Evolutionary conservation across 2,113 vertebrate species (phyloP).

Genomic region (Tylochromis polylepis): DNA sequence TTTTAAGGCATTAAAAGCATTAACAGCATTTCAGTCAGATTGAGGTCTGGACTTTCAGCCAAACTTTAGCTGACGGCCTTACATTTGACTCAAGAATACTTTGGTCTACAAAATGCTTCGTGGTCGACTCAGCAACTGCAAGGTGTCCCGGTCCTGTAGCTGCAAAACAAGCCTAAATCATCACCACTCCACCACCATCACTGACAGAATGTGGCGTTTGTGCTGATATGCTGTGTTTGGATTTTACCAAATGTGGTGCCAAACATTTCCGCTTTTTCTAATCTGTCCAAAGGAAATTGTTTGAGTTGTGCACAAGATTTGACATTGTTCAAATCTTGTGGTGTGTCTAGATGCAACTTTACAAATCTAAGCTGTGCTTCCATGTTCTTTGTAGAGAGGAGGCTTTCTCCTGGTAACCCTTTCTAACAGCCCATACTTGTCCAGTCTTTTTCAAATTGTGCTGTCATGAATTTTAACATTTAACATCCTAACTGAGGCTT

Average conservation of each 20-base stretch:
- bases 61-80: background rate
- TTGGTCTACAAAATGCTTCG: background rate
- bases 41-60: background rate
- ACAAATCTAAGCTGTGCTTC: background rate
- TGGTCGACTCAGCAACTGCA: background rate
- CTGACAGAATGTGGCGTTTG: background rate
- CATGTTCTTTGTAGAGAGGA: background rate
- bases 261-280: background rate
- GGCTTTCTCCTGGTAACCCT: background rate
- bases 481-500: background rate
- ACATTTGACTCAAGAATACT: background rate
- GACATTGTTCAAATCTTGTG: background rate
- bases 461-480: background rate
- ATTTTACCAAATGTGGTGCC: background rate
- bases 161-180: background rate
- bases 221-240: background rate
- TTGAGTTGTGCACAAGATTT: background rate
- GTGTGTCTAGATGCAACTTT: background rate
- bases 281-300: background rate
- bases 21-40: too few species aligned
- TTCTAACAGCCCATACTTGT: too few species aligned
- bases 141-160: background rate
- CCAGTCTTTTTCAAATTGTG: too few species aligned
- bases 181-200: background rate
- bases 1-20: too few species aligned